Base-by-base conservation (phyloP, 2,113 vertebrate species). In the Labeo catla region DNA sequence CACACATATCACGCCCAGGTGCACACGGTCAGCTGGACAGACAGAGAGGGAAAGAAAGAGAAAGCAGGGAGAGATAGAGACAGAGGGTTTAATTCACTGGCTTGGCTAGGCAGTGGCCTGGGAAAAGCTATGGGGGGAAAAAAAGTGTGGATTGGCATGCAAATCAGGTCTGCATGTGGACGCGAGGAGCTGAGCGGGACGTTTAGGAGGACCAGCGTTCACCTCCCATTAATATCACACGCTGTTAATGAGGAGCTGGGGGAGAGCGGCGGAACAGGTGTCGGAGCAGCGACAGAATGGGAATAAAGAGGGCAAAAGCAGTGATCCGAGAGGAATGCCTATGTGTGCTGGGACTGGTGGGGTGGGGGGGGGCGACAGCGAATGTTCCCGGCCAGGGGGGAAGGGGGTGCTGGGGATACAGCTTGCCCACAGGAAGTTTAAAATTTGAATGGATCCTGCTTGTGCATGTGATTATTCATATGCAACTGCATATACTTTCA, bases 161-260 rank as follows among this genome's bases (percentile, higher is more conserved):
- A 94, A 94, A 95, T 94, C 90, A 88, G 91, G 89, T 85, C 87
- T 70, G 91, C 87, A 82, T 89, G 92, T 89, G 91, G 91, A 90
- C 50, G 87, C 78, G 39, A 21, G 2, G 68, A 39, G 61, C 80
- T 84, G 86, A 87, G 90, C 87, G 74, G 76, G 54, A 70, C 76
- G 82, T 81, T 68, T 59, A 85, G 57, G 34, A 88, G 78, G 83
- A 91, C 93, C 92, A 91, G 91, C 90, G 90, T 93, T 95, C 94
- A 94, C 86, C 91, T 95, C 92, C 92, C 94, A 95, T 95, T 94
- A 95, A 95, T 95, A 95, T 95, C 94, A 95, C 93, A 89, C 34
- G 61, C 90, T 91, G 95, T 95, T 95, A 95, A 95, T 95, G 95
- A 94, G 93, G 91, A 90, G 70, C 50, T 49, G 68, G 78, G 72